These are phyloP conservation scores for Sorex fumeus DNA, from an alignment of 2,113 vertebrate genomes.

Conservation along the genomic window DNA sequence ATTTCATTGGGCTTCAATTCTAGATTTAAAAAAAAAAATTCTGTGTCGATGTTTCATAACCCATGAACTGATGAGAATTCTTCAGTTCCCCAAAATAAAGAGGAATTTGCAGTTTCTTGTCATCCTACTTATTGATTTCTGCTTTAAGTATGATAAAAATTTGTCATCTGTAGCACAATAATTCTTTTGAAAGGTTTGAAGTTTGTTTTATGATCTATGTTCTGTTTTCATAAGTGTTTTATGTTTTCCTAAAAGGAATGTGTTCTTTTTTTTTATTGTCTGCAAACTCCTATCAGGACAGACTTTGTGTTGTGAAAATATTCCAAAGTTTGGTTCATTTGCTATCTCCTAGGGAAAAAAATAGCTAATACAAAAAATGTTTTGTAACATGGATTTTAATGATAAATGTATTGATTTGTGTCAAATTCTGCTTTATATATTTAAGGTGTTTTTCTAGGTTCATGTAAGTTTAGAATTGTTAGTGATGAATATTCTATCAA, in stretches of 20 bases:
- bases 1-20: conserved; percentile 6
- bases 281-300: conserved; percentile 3
- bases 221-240: neutral
- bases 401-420: conserved; percentile 12
- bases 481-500: neutral
- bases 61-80: neutral
- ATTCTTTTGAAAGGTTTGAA: conserved; percentile 10
- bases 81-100: conserved; percentile 32
- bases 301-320: conserved; percentile 25
- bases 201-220: neutral
- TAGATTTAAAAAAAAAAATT: neutral
- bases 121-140: neutral
- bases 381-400: neutral
- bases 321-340: neutral
- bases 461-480: conserved; percentile 28
- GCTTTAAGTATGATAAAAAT: neutral
- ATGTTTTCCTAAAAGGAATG: conserved; percentile 4
- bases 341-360: conserved; percentile 32
- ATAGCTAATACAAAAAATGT: neutral
- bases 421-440: neutral
- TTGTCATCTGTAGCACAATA: neutral
- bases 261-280: neutral
- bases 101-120: neutral
- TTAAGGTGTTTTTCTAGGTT: neutral
- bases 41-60: neutral